These are phyloP conservation scores for Macaria liturata DNA, from an alignment of 2,888 invertebrate species.

Conservation along the genomic window DNA sequence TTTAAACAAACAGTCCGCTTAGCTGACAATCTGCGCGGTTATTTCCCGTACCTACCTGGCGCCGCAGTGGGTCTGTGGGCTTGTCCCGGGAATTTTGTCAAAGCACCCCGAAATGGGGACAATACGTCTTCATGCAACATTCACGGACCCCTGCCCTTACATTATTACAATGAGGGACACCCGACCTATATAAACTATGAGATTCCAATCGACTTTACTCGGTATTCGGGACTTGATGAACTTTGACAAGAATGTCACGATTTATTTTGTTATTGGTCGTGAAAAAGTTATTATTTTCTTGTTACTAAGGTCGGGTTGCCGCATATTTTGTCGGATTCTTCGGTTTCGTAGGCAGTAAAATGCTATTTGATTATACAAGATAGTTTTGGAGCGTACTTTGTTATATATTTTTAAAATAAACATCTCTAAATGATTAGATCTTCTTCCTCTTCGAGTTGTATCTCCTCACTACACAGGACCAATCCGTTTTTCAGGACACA, in stretches of 20 bases:
- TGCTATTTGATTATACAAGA: no score
- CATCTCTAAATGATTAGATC: no score
- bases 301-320: neutral
- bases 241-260: constrained; percentile 29
- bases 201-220: constrained; percentile 49
- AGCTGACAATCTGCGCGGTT: constrained; percentile 28
- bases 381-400: no score
- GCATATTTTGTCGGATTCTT: no score
- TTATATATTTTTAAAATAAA: no score
- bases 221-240: constrained; percentile 37
- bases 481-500: no score
- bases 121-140: constrained; percentile 72
- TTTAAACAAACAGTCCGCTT: constrained; percentile 28
- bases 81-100: constrained; percentile 64
- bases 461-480: no score
- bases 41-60: constrained; percentile 35
- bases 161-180: constrained; percentile 60
- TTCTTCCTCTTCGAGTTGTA: no score
- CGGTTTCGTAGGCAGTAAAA: no score
- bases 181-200: constrained; percentile 59
- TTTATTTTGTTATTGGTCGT: constrained; percentile 24
- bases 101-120: constrained; percentile 62
- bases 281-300: constrained; percentile 7
- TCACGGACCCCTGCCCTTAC: constrained; percentile 59
- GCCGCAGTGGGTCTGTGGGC: constrained; percentile 30